Percentiles rank a stretch among this genome's conserved stretches.
These are phyloP conservation scores for Rhinichthys klamathensis DNA, from an alignment of 2,113 vertebrate species.

Conservation along the genomic window DNA sequence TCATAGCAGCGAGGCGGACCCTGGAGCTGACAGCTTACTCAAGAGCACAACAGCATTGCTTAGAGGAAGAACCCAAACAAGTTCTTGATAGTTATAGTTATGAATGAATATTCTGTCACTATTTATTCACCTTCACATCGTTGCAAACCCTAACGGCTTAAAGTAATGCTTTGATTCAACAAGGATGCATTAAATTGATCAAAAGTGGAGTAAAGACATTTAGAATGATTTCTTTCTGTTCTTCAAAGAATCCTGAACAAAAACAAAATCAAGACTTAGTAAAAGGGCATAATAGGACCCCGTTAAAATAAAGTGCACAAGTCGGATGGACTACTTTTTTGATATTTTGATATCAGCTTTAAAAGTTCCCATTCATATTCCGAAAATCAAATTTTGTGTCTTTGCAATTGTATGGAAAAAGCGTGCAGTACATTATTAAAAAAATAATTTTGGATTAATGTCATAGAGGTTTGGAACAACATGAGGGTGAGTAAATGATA, in stretches of 20 bases:
- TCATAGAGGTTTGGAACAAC: neutral
- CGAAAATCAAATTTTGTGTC: neutral
- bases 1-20: neutral
- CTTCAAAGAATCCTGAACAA: too few relatives aligned
- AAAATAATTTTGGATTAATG: neutral
- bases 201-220: too few relatives aligned
- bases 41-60: neutral
- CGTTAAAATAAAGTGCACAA: too few relatives aligned
- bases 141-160: neutral
- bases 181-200: too few relatives aligned
- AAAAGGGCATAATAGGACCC: too few relatives aligned
- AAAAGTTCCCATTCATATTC: neutral
- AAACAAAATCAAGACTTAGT: too few relatives aligned
- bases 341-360: neutral
- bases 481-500: neutral
- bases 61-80: neutral
- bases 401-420: neutral
- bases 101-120: neutral
- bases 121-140: neutral
- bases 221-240: too few relatives aligned
- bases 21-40: slow-evolving; percentile 1
- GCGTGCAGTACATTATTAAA: neutral
- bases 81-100: neutral
- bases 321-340: neutral
- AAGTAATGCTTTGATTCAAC: too few relatives aligned